These are phyloP conservation scores for Stigmatopora nigra DNA, from an alignment of 2,113 vertebrate genomes.

Conservation along the genomic window DNA sequence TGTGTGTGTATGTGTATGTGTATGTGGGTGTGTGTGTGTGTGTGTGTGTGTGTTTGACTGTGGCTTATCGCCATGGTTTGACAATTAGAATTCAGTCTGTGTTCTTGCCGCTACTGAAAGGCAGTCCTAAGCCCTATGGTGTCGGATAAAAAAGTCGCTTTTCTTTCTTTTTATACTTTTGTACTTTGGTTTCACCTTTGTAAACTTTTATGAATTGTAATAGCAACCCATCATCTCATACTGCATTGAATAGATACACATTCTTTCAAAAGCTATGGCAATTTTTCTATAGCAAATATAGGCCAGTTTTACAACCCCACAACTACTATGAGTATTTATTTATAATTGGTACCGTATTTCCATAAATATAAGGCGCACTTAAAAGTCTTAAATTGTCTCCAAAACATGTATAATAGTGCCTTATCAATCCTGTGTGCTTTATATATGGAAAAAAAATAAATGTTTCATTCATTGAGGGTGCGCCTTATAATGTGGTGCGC, in stretches of 20 bases:
- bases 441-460: no score
- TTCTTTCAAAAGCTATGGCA: not conserved
- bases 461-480: no score
- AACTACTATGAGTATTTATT: no score
- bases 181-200: not conserved
- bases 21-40: no score
- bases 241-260: not conserved
- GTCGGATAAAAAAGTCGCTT: conserved; percentile 25
- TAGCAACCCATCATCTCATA: not conserved
- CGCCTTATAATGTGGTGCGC: no score
- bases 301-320: no score
- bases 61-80: conserved; percentile 33
- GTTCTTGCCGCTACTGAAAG: conserved; percentile 41
- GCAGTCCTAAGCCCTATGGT: conserved; percentile 35
- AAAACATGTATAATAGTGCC: no score
- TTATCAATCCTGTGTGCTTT: no score
- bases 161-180: not conserved
- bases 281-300: not conserved
- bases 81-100: conserved; percentile 48
- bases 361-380: no score
- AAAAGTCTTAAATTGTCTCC: no score
- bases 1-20: conserved; percentile 13
- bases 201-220: not conserved
- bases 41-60: conserved; percentile 17
- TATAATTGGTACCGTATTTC: no score